A percentile compares a stretch with the other conserved stretches of the same genome.
Evolutionary conservation across 2,797 vertebrate species (phyloP).

Genomic region (Intellagama lesueurii): DNA sequence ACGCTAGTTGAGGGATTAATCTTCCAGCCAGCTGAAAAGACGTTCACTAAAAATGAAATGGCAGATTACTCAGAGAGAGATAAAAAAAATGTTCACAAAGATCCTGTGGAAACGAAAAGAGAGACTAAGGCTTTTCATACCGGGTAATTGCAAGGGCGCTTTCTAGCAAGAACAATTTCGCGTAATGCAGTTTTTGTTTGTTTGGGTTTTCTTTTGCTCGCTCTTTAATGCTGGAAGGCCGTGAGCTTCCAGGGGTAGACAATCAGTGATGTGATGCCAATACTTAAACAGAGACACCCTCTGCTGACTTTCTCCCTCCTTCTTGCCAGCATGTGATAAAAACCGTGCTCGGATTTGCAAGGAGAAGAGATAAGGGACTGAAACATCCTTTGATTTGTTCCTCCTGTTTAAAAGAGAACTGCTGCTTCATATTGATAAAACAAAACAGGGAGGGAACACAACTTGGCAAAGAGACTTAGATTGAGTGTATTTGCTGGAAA

Average conservation of each 20-base stretch:
- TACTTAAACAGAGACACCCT: not conserved
- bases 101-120: not conserved
- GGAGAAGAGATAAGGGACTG: not conserved
- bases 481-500: conserved; percentile 15
- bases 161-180: not conserved
- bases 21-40: not conserved
- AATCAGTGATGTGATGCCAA: not conserved
- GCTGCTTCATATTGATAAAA: conserved; percentile 9
- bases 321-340: not conserved
- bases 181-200: not conserved
- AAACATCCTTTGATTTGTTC: not conserved
- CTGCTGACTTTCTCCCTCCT: not conserved
- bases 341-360: not conserved
- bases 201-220: not conserved
- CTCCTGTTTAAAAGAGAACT: not conserved
- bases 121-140: not conserved
- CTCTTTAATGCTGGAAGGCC: not conserved
- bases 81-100: not conserved
- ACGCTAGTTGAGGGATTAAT: not conserved
- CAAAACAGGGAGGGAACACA: conserved; percentile 31
- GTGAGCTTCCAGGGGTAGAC: not conserved
- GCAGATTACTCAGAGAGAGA: not conserved
- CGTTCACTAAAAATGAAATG: conserved; percentile 7
- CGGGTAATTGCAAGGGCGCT: not conserved
- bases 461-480: conserved; percentile 34